Base-by-base conservation (phyloP, 2,113 vertebrate species). In the Gobio gobio region DNA sequence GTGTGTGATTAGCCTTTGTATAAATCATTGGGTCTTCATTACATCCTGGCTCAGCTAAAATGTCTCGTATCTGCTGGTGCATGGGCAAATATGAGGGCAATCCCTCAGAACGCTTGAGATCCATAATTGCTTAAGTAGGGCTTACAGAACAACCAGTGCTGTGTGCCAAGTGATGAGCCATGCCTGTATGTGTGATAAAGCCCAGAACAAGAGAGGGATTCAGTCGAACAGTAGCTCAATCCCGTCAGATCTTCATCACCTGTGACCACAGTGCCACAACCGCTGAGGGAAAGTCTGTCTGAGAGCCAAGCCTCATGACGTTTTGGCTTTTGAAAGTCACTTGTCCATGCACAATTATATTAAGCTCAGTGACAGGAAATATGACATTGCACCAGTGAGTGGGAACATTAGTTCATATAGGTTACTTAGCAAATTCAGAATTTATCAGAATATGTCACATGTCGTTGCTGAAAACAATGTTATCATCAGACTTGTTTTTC, bases 161-260 rank as follows among this genome's bases (percentile, higher is more conserved):
- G 18, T 77, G 47, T 68, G 47, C 54, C 83, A 85, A 81, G 43
- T 61, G 47, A 76, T 74, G 36, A 85, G 43, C 70, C 51, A 78
- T 72, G 58, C 16, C 18, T 75, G 45, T 13, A 51, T 72, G 54
- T 85, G 70, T 64, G 72, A 43, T 59, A 45, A 40, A 76, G 43
- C 43, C 70, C 29, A 68, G 72, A 47, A 83, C 66, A 80, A 86
- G 29, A 51, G 80, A 24, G 10, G 45, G 72, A 77, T 79, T 87
- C 26, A 61, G 24, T 40, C 29, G 29, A 63, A 78, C 36, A 33
- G 36, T 85, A 66, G n/a, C 61, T 74, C 33, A 84, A 75, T 83
- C 79, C 26, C n/a, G 3, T 85, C 68, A 63, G 58, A 83, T 87
- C 78, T 73, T 49, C 85, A 78, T 84, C 64, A 72, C 18, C 64